A percentile compares a stretch with the other conserved stretches of the same genome.
These are phyloP conservation scores for Podarcis lilfordi DNA, from an alignment of 2,797 vertebrate genomes.

Conservation along the genomic window DNA sequence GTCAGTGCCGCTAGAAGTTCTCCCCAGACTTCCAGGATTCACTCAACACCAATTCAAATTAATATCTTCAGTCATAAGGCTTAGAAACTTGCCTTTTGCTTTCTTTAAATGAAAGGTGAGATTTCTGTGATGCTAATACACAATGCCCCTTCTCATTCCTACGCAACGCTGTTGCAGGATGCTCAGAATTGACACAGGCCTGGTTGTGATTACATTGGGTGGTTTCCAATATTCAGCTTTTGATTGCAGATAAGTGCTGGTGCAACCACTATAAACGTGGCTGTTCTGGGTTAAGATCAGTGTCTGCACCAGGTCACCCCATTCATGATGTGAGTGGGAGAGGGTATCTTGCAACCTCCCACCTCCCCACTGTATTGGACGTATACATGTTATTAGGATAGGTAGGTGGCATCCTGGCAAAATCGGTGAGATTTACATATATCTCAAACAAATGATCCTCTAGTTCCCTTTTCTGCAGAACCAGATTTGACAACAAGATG, in stretches of 20 bases:
- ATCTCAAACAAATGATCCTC: not conserved
- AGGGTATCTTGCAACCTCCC: not conserved
- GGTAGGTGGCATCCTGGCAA: slow-evolving; percentile 25
- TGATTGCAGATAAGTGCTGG: not conserved
- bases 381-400: not conserved
- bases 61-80: not conserved
- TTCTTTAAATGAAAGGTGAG: not conserved
- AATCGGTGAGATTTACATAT: slow-evolving; percentile 3
- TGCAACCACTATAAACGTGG: not conserved
- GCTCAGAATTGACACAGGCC: not conserved
- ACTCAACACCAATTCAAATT: not conserved
- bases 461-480: not conserved
- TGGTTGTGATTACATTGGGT: not conserved
- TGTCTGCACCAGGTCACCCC: not conserved
- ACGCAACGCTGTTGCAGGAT: not conserved
- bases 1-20: not conserved
- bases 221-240: not conserved
- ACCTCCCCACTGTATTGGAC: not conserved
- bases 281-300: not conserved
- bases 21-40: not conserved
- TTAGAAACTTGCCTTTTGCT: not conserved
- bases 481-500: not conserved
- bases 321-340: not conserved
- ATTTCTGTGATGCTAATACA: not conserved
- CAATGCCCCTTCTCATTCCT: not conserved